Evolutionary conservation across 1,140 invertebrate species (phyloP), one percentile per base, ranked within the genome.

Genomic region (Drosophila tsacasi): DNA sequence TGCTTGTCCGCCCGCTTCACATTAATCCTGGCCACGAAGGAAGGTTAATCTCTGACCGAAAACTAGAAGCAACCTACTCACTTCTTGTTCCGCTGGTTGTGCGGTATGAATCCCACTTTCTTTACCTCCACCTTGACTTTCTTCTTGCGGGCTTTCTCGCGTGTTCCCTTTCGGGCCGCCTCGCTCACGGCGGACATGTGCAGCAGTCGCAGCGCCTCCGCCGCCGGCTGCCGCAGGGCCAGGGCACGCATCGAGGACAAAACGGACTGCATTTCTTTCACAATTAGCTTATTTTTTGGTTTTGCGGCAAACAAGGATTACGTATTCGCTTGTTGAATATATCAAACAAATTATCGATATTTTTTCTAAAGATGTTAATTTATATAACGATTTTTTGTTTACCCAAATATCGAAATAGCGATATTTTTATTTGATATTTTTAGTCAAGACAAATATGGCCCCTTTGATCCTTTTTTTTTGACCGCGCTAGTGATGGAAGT

Each of bases 121-220:
- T 95, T 94, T 15, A 96, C 94, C 84, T 95, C 95, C 32, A 94
- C 94, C 92, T 96, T 96, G 40, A 96, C 94, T 93, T 96, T 97
- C 54, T 95, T 95, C 59, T 96, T 95, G 27, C 94, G 94, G 13
- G 94, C 94, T 81, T 95, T 96, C 67, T 96, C 96, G 76, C 97
- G 94, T 8, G 96, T 97, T 66, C 96, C 96, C 93, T 96, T 97
- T 63, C 96, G 94, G 12, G 96, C 96, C 17, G 96, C 96, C 84
- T 94, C 94, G 54, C 83, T 92, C 13, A 94, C 82, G 23, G 93
- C 80, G 3, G 93, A 92, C n/a, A 93, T 91, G 80, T 93, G 91
- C 42, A 93, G 54, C 32, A 54, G 76, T 5, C 91, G 74, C n/a
- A 91, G 19, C 0, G 58, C 40, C 19, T 90, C 90, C 6, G 64